These are phyloP conservation scores for Ladona fulva DNA, from an alignment of 1,140 invertebrate species.

Conservation along the genomic window DNA sequence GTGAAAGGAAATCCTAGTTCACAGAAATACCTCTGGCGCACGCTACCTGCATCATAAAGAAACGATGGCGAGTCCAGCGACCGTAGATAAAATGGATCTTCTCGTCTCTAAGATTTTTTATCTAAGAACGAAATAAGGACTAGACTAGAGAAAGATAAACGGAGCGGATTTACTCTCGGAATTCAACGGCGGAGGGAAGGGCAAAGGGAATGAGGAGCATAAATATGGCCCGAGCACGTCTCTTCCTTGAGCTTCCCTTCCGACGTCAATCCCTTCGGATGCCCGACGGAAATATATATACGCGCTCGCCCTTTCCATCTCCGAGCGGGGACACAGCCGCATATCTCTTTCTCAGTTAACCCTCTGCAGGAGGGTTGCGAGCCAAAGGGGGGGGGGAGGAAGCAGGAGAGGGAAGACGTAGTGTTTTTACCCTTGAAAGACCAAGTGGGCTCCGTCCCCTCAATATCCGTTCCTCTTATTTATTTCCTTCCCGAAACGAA, in stretches of 20 bases:
- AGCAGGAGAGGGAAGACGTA: background rate
- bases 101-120: too few species aligned
- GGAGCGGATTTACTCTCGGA: background rate
- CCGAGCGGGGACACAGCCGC: background rate
- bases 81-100: too few species aligned
- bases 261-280: background rate
- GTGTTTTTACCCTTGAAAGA: background rate
- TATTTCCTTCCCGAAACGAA: background rate
- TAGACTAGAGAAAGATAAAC: background rate
- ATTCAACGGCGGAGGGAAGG: background rate
- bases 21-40: too few species aligned
- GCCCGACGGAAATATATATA: background rate
- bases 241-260: background rate
- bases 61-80: too few species aligned
- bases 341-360: background rate
- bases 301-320: background rate
- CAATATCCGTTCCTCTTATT: background rate
- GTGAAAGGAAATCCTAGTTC: too few species aligned
- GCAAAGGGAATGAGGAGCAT: background rate
- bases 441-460: background rate
- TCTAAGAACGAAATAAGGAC: too few species aligned
- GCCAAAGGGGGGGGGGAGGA: background rate
- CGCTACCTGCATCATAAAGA: too few species aligned
- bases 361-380: background rate
- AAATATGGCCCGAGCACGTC: background rate